These are phyloP conservation scores for Carduelis carduelis DNA, from an alignment of 2,797 vertebrate genomes.

Conservation along the genomic window DNA sequence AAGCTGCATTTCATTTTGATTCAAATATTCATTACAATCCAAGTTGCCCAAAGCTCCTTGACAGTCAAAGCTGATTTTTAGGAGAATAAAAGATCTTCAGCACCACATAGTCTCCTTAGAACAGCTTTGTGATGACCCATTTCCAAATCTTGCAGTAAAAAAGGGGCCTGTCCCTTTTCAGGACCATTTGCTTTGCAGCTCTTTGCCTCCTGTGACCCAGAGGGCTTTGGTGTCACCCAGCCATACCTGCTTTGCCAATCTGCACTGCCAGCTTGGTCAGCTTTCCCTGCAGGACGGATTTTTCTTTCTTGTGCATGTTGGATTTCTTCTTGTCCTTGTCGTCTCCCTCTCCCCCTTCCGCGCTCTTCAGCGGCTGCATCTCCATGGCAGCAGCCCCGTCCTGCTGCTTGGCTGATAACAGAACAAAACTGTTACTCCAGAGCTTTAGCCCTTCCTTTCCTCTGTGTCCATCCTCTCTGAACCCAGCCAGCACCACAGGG, in stretches of 20 bases:
- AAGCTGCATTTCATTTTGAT: conserved; percentile 2
- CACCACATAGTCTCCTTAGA: not conserved
- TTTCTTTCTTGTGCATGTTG: conserved; percentile 93
- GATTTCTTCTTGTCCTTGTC: conserved; percentile 94
- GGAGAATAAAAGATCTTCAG: not conserved
- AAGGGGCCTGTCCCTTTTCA: not conserved
- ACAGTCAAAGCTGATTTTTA: not conserved
- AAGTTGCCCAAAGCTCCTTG: not conserved
- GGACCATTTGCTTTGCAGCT: not conserved
- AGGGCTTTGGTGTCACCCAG: not conserved
- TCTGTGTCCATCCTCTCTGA: not conserved
- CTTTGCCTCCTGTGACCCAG: not conserved
- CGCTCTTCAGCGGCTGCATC: conserved; percentile 98
- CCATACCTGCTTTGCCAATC: conserved; percentile 96
- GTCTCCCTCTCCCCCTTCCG: conserved; percentile 90
- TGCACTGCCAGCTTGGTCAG: conserved; percentile 98
- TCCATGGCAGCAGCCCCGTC: conserved; percentile 98
- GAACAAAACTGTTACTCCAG: conserved; percentile 17
- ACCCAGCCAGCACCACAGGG: not conserved
- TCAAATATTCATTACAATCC: not conserved
- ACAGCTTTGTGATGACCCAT: not conserved
- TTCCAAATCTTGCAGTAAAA: not conserved
- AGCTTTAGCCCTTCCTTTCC: not conserved
- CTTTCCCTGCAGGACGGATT: conserved; percentile 97
- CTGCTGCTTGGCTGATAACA: conserved; percentile 91